These are phyloP conservation scores for Triplophysa rosa DNA, from an alignment of 2,113 vertebrate species.

Conservation along the genomic window DNA sequence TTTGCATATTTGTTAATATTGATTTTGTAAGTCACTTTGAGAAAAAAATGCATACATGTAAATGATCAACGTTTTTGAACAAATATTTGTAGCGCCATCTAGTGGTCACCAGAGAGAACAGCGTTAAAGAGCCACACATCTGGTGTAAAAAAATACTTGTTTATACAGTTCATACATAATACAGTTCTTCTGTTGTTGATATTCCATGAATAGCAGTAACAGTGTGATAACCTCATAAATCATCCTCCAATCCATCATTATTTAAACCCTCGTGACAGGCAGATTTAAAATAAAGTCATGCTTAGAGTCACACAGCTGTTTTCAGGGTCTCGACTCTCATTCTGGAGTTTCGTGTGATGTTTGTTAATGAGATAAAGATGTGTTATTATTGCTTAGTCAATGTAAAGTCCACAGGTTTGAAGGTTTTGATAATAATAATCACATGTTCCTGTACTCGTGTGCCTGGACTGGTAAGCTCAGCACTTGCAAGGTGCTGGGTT, in stretches of 20 bases:
- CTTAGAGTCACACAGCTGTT: conserved; percentile 13
- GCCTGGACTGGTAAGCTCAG: too few relatives aligned
- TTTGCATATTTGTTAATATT: too few relatives aligned
- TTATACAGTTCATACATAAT: background rate
- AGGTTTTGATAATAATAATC: background rate
- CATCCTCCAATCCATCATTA: conserved; percentile 1
- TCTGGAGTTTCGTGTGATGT: background rate
- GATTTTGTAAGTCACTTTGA: too few relatives aligned
- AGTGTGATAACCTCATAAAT: background rate
- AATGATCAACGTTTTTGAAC: too few relatives aligned
- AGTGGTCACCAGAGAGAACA: background rate
- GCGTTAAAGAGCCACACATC: background rate
- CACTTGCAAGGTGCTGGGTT: too few relatives aligned
- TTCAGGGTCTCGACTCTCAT: background rate
- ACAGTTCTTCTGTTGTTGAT: background rate
- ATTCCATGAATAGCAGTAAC: background rate
- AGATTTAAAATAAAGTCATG: background rate
- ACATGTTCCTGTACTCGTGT: too few relatives aligned
- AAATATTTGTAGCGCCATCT: background rate
- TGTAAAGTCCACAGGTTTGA: background rate
- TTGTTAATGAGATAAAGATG: background rate
- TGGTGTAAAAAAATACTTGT: background rate
- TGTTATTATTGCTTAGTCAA: background rate
- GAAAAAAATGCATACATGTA: too few relatives aligned
- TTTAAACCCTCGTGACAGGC: conserved; percentile 1